Evolutionary conservation across 2,888 invertebrate species (phyloP).

Genomic region (Apamea crenata): DNA sequence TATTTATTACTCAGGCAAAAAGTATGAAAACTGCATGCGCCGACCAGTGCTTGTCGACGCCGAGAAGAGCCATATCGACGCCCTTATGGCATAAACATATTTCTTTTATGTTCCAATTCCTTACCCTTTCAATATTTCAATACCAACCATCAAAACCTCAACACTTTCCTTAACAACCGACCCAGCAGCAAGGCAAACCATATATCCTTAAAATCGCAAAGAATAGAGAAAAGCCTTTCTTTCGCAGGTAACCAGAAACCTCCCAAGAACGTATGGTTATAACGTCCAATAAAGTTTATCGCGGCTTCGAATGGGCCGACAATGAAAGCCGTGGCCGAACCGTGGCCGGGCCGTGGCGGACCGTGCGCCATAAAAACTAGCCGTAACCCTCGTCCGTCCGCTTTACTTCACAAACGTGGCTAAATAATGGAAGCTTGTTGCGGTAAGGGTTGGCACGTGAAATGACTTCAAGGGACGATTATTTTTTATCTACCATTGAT

Average conservation of each 20-base stretch:
- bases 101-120: background rate
- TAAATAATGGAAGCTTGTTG: slow-evolving; percentile 62
- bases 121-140: slow-evolving; percentile 17
- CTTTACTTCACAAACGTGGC: slow-evolving; percentile 67
- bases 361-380: slow-evolving; percentile 61
- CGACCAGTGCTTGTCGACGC: too few relatives aligned
- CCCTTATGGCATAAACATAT: background rate
- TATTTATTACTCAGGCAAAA: too few relatives aligned
- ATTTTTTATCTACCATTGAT: too few relatives aligned
- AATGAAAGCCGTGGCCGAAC: slow-evolving; percentile 57
- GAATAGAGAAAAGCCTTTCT: background rate
- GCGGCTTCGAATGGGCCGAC: slow-evolving; percentile 60
- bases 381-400: slow-evolving; percentile 59
- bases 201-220: slow-evolving; percentile 28
- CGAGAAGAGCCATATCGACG: background rate
- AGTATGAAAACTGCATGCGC: too few relatives aligned
- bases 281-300: slow-evolving; percentile 64
- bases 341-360: slow-evolving; percentile 34
- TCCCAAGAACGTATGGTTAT: slow-evolving; percentile 54
- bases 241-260: slow-evolving; percentile 47
- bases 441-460: slow-evolving; percentile 53
- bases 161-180: slow-evolving; percentile 22
- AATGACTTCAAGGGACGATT: background rate
- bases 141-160: slow-evolving; percentile 22
- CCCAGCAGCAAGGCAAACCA: slow-evolving; percentile 19